A percentile compares a stretch with the other conserved stretches of the same genome.
phyloP scores from a whole-genome alignment of 1,140 invertebrate genomes.

The Carcinoscorpius rotundicauda region DNA sequence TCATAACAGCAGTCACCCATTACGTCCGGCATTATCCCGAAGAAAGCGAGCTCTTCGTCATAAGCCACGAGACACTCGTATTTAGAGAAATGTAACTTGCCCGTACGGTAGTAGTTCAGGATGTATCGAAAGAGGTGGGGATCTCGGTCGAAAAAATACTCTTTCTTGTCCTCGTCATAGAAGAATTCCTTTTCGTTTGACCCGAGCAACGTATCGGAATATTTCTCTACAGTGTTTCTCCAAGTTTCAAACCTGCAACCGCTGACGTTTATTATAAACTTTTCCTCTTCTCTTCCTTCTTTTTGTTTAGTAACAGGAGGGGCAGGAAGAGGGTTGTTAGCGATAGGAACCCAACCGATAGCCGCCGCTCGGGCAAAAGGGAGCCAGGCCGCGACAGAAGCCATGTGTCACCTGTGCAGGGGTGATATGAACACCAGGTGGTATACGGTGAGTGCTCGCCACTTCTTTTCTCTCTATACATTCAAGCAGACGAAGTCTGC shows the following conservation, averaged over 20 bases:
- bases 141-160: constrained; percentile 99
- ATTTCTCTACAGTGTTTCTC: constrained; percentile 97
- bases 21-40: constrained; percentile 98
- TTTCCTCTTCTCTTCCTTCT: constrained; percentile 61
- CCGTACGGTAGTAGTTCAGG: constrained; percentile 96
- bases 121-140: constrained; percentile 98
- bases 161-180: constrained; percentile 93
- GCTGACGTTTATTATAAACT: constrained; percentile 71
- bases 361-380: constrained; percentile 98
- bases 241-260: constrained; percentile 96
- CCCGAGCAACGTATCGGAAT: constrained; percentile 96
- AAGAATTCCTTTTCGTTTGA: constrained; percentile 98
- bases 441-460: too few species aligned
- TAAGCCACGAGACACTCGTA: constrained; percentile 98
- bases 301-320: constrained; percentile 70
- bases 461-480: too few species aligned
- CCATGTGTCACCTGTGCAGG: constrained; percentile 48
- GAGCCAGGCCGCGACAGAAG: constrained; percentile 98
- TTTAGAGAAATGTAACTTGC: constrained; percentile 96
- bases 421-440: too few species aligned
- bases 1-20: constrained; percentile 98
- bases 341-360: constrained; percentile 64
- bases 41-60: constrained; percentile 98
- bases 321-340: constrained; percentile 84
- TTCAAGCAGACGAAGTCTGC: too few species aligned